These are phyloP conservation scores for Eueides isabella DNA, from an alignment of 1,140 invertebrate genomes.

Conservation along the genomic window DNA sequence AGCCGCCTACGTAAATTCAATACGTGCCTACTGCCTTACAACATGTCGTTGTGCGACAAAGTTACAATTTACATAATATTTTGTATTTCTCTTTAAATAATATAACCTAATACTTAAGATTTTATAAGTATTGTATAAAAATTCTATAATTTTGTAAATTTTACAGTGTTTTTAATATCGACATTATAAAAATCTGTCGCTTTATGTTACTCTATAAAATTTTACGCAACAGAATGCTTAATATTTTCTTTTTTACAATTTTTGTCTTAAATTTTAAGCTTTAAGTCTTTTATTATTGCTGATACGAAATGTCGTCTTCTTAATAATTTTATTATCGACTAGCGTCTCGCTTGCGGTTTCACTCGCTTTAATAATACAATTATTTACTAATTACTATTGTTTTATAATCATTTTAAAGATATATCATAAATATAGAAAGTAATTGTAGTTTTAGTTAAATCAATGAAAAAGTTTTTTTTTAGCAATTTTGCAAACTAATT, in stretches of 20 bases:
- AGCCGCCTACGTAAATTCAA: slow-evolving; percentile 1
- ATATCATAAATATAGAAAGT: too few species aligned
- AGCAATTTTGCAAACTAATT: too few species aligned
- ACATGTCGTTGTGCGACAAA: background rate
- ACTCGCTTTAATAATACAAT: too few species aligned
- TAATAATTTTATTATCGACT: background rate
- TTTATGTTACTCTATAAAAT: background rate
- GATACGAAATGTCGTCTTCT: background rate
- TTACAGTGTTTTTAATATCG: background rate
- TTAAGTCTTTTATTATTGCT: background rate
- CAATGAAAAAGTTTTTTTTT: too few species aligned
- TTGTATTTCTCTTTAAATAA: background rate
- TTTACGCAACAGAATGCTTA: background rate
- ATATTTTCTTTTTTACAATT: too few species aligned
- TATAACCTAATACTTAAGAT: background rate
- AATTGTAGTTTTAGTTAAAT: too few species aligned
- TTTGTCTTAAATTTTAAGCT: background rate
- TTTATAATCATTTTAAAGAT: too few species aligned
- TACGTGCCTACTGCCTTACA: slow-evolving; percentile 4
- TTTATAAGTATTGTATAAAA: background rate
- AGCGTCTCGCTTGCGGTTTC: too few species aligned
- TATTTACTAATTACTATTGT: too few species aligned
- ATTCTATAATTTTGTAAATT: background rate
- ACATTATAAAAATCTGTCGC: background rate
- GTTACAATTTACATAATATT: background rate